Evolutionary conservation across 2,113 vertebrate species (phyloP).

Genomic region (Pelodiscus sinensis): DNA sequence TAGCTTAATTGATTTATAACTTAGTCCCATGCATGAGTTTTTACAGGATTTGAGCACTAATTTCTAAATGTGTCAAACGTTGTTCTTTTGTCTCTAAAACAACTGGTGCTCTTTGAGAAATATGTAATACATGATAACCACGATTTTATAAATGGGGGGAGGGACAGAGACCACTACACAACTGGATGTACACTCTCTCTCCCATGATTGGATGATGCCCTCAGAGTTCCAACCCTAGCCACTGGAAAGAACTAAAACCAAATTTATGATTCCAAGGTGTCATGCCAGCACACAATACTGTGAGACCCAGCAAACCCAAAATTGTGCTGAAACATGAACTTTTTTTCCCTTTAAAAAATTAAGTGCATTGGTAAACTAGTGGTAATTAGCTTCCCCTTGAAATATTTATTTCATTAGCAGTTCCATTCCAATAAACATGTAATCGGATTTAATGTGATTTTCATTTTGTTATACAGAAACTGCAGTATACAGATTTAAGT

Average conservation of each 20-base stretch:
- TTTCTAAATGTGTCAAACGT: not conserved
- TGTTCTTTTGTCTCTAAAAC: conserved; percentile 18
- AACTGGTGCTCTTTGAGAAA: not conserved
- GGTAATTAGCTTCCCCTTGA: not conserved
- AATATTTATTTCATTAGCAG: not conserved
- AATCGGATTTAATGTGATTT: not conserved
- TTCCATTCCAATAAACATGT: not conserved
- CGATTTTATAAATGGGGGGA: not conserved
- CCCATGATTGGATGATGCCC: not conserved
- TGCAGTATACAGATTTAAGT: not conserved
- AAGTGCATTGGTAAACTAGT: not conserved
- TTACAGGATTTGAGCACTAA: not conserved
- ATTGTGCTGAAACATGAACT: not conserved
- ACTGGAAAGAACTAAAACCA: not conserved
- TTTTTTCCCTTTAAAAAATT: not conserved
- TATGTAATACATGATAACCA: not conserved
- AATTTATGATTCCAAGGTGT: not conserved
- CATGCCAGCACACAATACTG: accelerated
- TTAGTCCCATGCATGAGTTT: not conserved
- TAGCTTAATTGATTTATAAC: conserved; percentile 1
- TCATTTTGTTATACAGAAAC: not conserved
- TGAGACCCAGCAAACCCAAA: not conserved
- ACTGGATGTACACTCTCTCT: not conserved
- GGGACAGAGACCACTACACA: not conserved
- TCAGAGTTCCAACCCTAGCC: not conserved